Base-by-base conservation (phyloP, 2,888 invertebrate genomes). In the Strigamia crassipes region DNA sequence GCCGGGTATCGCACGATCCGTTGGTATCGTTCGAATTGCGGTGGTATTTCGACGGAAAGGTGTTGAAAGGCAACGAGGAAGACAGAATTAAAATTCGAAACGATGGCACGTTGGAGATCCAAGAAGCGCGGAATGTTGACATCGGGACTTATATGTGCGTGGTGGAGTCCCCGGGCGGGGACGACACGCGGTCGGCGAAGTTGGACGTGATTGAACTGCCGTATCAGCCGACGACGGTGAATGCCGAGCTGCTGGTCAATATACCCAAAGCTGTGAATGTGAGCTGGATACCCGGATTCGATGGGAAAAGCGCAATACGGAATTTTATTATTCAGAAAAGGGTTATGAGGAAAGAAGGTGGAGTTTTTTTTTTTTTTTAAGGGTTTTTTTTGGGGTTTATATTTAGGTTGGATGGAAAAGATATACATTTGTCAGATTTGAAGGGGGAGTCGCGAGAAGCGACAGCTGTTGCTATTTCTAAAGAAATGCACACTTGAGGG, bases 231-330 rank as follows among this genome's bases (percentile, higher is more conserved):
- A 93, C 93, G 78, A 94, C 95, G 86, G 94, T 96, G 0, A 91
- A 92, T 84, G 97, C 96, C 0, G 86, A 86, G 9, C 86, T 90
- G 51, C 86, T 89, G 78, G 87, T 88, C 89, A 93, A 84, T 86
- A 93, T 87, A 73, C 87, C 91, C 92, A 86, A 89, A 82, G 94
- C 94, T 38, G 94, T 98, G 84, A 95, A 96, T 86, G 92, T 99
- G 3, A 93, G 93, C 23, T 99, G 99, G 98, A 94, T 94, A 13
- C 94, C 96, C 0, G 96, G 96, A 38, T 99, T 98, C 88, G 96
- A 99, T 89, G 99, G 99, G 82, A 98, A 99, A 88, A 96, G 96
- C 86, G 96, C 96, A 12, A 93, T 98, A 83, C 91, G 94, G 85
- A 95, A 96, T 87, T 99, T 94, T 88, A 95, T 96, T 84, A 92